Conservation (phyloP, 2,113 vertebrate genomes). For the Mystacornis crossleyi region DNA sequence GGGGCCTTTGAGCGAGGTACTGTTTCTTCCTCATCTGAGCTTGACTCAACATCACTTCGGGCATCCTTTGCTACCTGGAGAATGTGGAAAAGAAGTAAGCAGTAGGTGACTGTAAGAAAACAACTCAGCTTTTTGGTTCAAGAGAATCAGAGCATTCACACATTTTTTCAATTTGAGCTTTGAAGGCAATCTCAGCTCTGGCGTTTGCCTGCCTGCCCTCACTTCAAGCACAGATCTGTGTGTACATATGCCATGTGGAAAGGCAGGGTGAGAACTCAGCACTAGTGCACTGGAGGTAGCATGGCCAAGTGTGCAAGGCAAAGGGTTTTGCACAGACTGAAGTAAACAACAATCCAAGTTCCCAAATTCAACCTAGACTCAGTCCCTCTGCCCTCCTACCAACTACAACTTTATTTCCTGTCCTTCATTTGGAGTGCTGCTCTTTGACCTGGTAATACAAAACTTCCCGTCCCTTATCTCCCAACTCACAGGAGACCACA, state of each 20-base stretch:
- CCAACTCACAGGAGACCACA: background rate
- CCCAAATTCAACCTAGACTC: background rate
- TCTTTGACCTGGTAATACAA: background rate
- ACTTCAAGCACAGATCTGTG: background rate
- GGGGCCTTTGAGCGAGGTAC: slow-evolving; percentile 78
- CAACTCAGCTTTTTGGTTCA: background rate
- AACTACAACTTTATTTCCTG: background rate
- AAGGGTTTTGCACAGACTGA: background rate
- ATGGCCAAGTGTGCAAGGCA: background rate
- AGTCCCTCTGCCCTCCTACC: background rate
- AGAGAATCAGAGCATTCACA: background rate
- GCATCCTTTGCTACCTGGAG: slow-evolving; percentile 92
- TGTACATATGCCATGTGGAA: background rate
- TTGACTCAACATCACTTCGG: slow-evolving; percentile 94
- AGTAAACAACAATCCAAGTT: background rate
- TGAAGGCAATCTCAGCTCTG: background rate
- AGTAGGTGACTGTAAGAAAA: background rate
- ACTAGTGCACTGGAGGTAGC: background rate
- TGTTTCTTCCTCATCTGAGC: slow-evolving; percentile 93
- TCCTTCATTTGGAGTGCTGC: background rate
- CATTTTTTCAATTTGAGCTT: background rate
- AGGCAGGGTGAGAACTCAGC: background rate
- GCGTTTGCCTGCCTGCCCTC: background rate
- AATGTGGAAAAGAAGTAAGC: background rate
- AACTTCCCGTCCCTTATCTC: background rate